Evolutionary conservation across 1,140 invertebrate genomes (phyloP), one percentile per base, ranked within the genome.

Genomic region (Drosophila repletoides): DNA sequence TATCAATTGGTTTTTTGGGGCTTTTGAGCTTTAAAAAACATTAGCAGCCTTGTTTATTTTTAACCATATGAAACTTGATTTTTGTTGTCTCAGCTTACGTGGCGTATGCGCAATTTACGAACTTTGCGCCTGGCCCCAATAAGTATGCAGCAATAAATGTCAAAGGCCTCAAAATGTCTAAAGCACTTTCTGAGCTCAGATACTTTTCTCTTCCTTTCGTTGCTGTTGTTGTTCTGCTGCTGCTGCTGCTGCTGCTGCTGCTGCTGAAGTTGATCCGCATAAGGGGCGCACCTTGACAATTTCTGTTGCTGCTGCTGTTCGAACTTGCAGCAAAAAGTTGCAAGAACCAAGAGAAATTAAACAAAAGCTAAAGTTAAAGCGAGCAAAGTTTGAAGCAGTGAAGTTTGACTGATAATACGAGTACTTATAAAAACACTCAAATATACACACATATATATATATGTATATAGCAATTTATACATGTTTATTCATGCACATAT

Each of bases 291-390:
- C 31, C 51, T 64, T 28, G 31, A 34, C 51, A 64, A 56, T 64
- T 56, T 55, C 31, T 28, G 55, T n/a, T n/a, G n/a, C n/a, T n/a
- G n/a, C n/a, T n/a, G n/a, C n/a, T n/a, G n/a, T 58, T 58, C 64
- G 56, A 64, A 64, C 43, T 64, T 56, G 26, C 43, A 48, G 43
- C 10, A 34, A 69, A 64, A 48, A 45, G 52, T 69, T 55, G 31
- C 17, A 7, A 36, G 10, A 29, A 26, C 21, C 34, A 28, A 24
- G 40, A 28, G 14, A 53, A 53, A 17, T 53, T 53, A 53, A 21
- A 26, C 51, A 67, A 60, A 22, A 48, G 29, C 21, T 22, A 34
- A 34, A 34, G 21, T 24, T 52, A 24, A 52, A 36, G 48, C 15
- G n/a, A 31, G 45, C 45, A 48, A 48, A 48, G 45, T 48, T 48